Conservation (phyloP, 2,113 vertebrate genomes). For the Lasiurus cinereus region DNA sequence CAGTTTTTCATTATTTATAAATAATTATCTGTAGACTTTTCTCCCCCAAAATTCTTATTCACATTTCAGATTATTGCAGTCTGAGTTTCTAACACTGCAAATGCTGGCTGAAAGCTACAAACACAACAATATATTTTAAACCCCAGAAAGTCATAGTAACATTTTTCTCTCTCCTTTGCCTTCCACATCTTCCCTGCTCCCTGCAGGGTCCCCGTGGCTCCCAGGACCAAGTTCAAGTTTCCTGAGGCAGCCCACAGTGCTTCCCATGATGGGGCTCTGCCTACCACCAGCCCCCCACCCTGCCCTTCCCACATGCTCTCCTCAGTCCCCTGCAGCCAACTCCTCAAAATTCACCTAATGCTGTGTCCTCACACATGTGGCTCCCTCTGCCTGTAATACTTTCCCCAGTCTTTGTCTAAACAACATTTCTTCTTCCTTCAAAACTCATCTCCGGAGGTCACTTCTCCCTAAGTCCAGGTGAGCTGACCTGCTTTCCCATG, state of each 20-base stretch:
- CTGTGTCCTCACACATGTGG: background rate
- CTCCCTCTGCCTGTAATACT: background rate
- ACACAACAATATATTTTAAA: conserved; percentile 38
- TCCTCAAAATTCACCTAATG: background rate
- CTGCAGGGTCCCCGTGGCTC: background rate
- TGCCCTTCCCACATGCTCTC: too few species aligned
- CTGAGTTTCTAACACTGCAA: conserved; percentile 50
- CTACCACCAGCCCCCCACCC: background rate
- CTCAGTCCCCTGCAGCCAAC: background rate
- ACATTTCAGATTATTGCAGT: conserved; percentile 48
- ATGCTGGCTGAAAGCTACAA: conserved; percentile 35
- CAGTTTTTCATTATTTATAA: conserved; percentile 55
- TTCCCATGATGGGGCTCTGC: background rate
- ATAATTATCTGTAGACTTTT: conserved; percentile 42
- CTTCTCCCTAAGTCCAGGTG: background rate
- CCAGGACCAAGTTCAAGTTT: background rate
- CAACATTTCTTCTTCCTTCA: conserved; percentile 1
- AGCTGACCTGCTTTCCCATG: background rate
- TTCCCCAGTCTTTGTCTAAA: background rate
- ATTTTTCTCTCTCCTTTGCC: background rate
- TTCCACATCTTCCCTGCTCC: background rate
- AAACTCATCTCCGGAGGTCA: background rate
- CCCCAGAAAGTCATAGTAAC: background rate
- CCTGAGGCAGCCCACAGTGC: background rate
- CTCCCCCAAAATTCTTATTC: conserved; percentile 30